These are phyloP conservation scores for Eupithecia abbreviata DNA, from an alignment of 2,888 invertebrate species.

Conservation along the genomic window DNA sequence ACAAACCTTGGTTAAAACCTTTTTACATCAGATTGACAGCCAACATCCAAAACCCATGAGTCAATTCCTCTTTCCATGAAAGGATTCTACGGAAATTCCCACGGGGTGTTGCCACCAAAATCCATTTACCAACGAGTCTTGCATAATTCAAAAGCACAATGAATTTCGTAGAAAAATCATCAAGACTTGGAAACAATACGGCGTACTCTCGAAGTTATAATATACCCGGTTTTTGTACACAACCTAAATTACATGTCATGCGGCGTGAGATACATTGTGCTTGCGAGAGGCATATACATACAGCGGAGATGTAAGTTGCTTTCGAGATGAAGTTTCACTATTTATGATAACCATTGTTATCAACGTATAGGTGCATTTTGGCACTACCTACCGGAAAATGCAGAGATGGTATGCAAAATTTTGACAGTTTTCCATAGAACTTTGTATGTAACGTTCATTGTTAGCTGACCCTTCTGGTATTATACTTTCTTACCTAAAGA, in stretches of 20 bases:
- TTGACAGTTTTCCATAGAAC: no score
- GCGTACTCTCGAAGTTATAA: conserved; percentile 41
- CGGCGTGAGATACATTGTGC: conserved; percentile 61
- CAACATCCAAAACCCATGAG: not conserved
- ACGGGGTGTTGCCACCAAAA: not conserved
- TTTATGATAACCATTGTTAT: not conserved
- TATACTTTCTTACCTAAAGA: no score
- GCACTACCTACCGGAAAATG: not conserved
- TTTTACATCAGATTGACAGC: not conserved
- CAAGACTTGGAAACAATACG: conserved; percentile 29
- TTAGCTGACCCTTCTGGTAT: no score
- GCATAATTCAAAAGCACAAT: not conserved
- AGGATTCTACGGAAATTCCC: not conserved
- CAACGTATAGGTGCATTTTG: not conserved
- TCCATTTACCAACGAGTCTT: not conserved
- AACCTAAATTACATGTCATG: conserved; percentile 67
- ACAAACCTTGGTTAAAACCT: not conserved
- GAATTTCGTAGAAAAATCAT: conserved; percentile 5
- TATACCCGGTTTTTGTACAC: conserved; percentile 45
- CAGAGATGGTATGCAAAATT: not conserved
- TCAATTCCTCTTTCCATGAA: not conserved
- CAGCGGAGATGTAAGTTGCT: not conserved
- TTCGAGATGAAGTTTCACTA: not conserved
- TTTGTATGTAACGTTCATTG: no score
- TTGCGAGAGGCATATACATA: conserved; percentile 20